Evolutionary conservation across 1,140 invertebrate species (phyloP), one percentile per base, ranked within the genome.

Genomic region (Lepidurus packardi): DNA sequence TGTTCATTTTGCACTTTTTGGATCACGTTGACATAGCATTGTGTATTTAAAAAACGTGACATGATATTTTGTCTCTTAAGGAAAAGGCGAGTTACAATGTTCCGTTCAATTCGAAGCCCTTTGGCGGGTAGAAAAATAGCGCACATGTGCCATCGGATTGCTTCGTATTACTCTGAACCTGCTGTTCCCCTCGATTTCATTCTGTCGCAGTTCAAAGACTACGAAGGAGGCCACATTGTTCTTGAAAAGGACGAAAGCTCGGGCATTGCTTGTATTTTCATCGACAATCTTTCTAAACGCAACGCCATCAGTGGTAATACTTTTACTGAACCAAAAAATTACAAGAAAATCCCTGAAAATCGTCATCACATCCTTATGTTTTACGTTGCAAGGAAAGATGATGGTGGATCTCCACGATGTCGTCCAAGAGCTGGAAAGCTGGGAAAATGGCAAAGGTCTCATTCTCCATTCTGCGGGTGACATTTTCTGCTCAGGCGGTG

Each of bases 401-500:
- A 90, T 90, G 88, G 85, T 87, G 3, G 85, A 90, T 21, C 84
- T 91, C 5, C 81, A 84, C 13, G 84, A 88, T 25, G 82, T 84
- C 47, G 81, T 89, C 0, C 44, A 78, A 13, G 82, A 85, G 45
- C 82, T 91, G 21, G 86, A 88, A 81, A 78, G 82, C 7, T 88
- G 87, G 87, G 79, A 81, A 24, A 80, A 81, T n/a, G 89, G 89
- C 8, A 89, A 88, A 85, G 89, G 86, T 13, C 78, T 90, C 1
- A 83, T 90, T 11, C 21, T 91, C 6, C 82, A 83, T 77, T 88
- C 88, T 0, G 80, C 82, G 21, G 86, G 84, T 5, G 82, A 82
- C 13, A 85, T 85, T 25, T 90, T 90, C 82, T 90, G 89, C 82
- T 89, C 90, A 4, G 90, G 90, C 21, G 89, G 87, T 9, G 89